Evolutionary conservation across 2,888 invertebrate genomes (phyloP).

Genomic region (Leptopilina syphax): DNA sequence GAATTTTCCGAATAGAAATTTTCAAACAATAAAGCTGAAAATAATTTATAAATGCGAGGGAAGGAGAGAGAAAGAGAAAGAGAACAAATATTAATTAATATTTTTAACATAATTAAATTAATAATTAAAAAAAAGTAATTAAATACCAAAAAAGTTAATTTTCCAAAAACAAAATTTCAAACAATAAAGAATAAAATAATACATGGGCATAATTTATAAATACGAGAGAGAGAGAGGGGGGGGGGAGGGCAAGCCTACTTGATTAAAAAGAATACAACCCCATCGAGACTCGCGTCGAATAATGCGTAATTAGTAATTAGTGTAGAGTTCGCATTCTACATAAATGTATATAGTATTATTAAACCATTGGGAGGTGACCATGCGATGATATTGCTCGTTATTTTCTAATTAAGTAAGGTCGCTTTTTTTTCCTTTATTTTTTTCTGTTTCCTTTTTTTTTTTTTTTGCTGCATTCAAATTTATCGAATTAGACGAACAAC

Average conservation of each 20-base stretch:
- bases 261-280: slow-evolving; percentile 17
- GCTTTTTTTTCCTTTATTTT: not conserved
- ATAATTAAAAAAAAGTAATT: too few species aligned
- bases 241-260: not conserved
- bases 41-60: too few species aligned
- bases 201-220: slow-evolving; percentile 3
- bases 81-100: too few species aligned
- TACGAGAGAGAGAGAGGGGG: not conserved
- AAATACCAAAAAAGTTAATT: too few species aligned
- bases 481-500: slow-evolving; percentile 23
- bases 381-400: slow-evolving; percentile 35
- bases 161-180: not conserved
- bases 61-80: too few species aligned
- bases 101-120: too few species aligned
- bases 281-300: slow-evolving; percentile 55
- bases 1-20: too few species aligned
- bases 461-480: slow-evolving; percentile 3
- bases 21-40: too few species aligned
- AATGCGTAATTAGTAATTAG: slow-evolving; percentile 68
- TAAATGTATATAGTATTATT: slow-evolving; percentile 46
- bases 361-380: slow-evolving; percentile 46
- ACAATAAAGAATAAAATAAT: slow-evolving; percentile 1
- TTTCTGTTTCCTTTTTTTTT: too few species aligned
- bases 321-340: slow-evolving; percentile 42
- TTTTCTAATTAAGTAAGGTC: slow-evolving; percentile 28